These are phyloP conservation scores for Spheniscus humboldti DNA, from an alignment of 2,797 vertebrate genomes.

Conservation along the genomic window DNA sequence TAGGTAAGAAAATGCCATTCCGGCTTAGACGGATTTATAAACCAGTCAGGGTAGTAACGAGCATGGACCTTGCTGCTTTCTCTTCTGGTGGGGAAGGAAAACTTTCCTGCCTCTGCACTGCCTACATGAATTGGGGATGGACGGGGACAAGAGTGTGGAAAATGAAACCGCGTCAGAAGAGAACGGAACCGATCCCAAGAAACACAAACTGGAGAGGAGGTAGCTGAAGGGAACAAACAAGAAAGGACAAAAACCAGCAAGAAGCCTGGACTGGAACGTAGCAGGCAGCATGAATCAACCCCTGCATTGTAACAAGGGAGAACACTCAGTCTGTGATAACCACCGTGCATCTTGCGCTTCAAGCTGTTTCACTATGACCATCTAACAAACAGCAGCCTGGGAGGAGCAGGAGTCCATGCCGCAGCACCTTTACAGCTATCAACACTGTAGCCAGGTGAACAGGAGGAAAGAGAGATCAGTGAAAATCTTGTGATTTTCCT, in stretches of 20 bases:
- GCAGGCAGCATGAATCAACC: background rate
- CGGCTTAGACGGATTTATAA: background rate
- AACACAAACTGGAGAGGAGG: background rate
- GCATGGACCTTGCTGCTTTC: background rate
- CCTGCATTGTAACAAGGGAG: background rate
- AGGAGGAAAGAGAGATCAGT: background rate
- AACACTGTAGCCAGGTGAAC: background rate
- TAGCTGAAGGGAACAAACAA: background rate
- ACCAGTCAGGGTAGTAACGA: background rate
- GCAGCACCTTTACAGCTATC: too few relatives aligned
- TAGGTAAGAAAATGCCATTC: background rate
- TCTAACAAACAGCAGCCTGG: background rate
- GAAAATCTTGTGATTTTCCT: background rate
- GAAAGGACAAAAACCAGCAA: background rate
- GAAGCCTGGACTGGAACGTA: background rate
- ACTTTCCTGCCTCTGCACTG: background rate
- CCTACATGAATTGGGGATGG: background rate
- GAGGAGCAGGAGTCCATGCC: background rate
- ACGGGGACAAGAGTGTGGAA: fast-evolving
- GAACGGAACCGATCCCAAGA: background rate
- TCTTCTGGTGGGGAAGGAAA: background rate
- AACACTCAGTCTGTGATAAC: background rate
- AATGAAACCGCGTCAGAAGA: background rate
- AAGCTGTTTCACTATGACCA: background rate
- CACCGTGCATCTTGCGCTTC: background rate